These are phyloP conservation scores for Rattus norvegicus DNA, from an alignment of 2,113 vertebrate species.

Conservation along the genomic window GRCr8 NC_086024.1:137225501-137226000, in stretches of 20 bases:
- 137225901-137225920: rapidly evolving
- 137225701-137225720: rapidly evolving
- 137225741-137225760: rapidly evolving
- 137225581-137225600: not conserved
- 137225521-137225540: too few relatives aligned
- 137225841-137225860: not conserved
- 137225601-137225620: rapidly evolving
- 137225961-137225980: rapidly evolving
- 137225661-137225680: rapidly evolving
- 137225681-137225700: rapidly evolving
- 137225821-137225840: not conserved
- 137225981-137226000: not conserved
- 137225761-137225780: rapidly evolving
- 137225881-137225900: rapidly evolving
- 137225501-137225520: not conserved
- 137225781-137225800: too few relatives aligned
- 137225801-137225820: not conserved
- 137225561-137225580: rapidly evolving
- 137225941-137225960: not conserved
- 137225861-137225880: not conserved
- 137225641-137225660: rapidly evolving
- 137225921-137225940: rapidly evolving
- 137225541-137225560: rapidly evolving
- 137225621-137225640: rapidly evolving
- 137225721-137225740: rapidly evolving